These are phyloP conservation scores for Brachionus paranguensis DNA, from an alignment of 1,140 invertebrate genomes.

Conservation along the genomic window DNA sequence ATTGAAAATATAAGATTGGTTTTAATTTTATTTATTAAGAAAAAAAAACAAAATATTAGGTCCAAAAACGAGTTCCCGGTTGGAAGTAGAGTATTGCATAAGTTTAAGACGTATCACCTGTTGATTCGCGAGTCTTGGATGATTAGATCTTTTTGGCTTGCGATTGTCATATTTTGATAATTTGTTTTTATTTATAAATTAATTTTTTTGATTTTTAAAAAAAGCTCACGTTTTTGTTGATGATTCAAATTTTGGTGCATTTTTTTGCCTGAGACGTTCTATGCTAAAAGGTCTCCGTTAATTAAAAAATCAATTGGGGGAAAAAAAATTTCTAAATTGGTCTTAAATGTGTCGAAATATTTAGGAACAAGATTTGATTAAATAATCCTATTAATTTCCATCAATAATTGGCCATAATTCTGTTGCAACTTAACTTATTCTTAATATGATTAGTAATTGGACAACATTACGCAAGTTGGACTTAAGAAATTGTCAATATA, in stretches of 20 bases:
- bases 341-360: background rate
- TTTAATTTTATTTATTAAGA: background rate
- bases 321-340: background rate
- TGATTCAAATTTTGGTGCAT: background rate
- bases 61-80: background rate
- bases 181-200: background rate
- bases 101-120: background rate
- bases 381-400: slow-evolving; percentile 4
- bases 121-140: background rate
- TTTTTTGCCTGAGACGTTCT: background rate
- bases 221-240: slow-evolving; percentile 2
- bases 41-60: background rate
- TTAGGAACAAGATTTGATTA: background rate
- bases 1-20: background rate
- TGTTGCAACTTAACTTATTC: slow-evolving; percentile 8
- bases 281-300: background rate
- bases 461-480: slow-evolving; percentile 17
- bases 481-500: slow-evolving; percentile 20
- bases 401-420: background rate
- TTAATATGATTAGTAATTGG: background rate
- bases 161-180: background rate
- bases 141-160: background rate
- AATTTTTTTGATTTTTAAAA: background rate
- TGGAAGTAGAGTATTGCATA: background rate
- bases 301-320: background rate